Evolutionary conservation across 2,113 vertebrate species (phyloP).

Genomic region (Gadus chalcogrammus): DNA sequence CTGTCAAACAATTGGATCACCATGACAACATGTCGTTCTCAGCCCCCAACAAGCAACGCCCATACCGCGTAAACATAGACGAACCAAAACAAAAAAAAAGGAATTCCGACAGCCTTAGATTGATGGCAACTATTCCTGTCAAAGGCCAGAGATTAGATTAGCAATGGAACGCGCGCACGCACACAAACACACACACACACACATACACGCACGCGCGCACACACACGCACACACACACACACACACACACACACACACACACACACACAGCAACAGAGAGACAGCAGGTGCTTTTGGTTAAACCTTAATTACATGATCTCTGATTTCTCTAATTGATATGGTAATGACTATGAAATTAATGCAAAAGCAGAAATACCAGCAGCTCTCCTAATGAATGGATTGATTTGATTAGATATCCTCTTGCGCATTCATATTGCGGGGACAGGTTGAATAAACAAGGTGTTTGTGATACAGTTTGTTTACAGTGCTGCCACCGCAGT

Average conservation of each 20-base stretch:
- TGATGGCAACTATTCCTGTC: conserved; percentile 68
- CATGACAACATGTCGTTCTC: conserved; percentile 56
- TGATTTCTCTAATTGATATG: conserved; percentile 82
- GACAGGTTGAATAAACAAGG: conserved; percentile 30
- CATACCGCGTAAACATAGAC: conserved; percentile 43
- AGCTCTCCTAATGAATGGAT: conserved; percentile 74
- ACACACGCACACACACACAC: conserved; percentile 30
- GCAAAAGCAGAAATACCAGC: conserved; percentile 77
- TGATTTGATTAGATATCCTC: conserved; percentile 76
- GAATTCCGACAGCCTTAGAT: conserved; percentile 66
- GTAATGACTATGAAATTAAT: conserved; percentile 81
- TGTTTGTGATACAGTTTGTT: conserved; percentile 42
- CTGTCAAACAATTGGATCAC: conserved; percentile 68
- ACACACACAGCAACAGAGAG: conserved; percentile 45
- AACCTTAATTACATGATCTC: conserved; percentile 82
- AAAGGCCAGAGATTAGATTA: conserved; percentile 69
- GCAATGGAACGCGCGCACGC: conserved; percentile 36
- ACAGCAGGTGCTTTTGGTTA: conserved; percentile 80
- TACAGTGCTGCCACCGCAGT: conserved; percentile 25
- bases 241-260: conserved; percentile 36
- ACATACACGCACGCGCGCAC: conserved; percentile 29
- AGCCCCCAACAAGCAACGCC: conserved; percentile 35
- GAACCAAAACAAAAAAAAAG: conserved; percentile 52
- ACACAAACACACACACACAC: conserved; percentile 33
- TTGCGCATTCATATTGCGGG: conserved; percentile 67